A percentile compares a stretch with the other conserved stretches of the same genome.
phyloP scores from a whole-genome alignment of 35 echinoderm and acorn worm species.

The Nesometra sesokonis region DNA sequence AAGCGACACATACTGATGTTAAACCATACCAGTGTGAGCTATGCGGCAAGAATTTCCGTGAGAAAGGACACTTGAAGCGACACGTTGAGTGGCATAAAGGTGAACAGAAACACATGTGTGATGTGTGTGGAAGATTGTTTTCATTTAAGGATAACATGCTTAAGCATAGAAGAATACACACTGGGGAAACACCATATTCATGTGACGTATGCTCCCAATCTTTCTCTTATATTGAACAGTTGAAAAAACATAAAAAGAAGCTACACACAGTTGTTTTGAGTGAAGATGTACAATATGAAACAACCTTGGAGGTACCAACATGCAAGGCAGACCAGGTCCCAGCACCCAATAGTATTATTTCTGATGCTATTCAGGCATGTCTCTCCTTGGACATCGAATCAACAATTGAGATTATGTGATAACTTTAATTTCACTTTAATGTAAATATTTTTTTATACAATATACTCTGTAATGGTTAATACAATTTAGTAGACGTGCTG shows the following conservation, averaged over 20 bases:
- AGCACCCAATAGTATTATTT: background rate
- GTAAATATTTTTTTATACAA: too few relatives aligned
- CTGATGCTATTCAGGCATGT: background rate
- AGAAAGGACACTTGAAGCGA: background rate
- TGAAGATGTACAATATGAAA: background rate
- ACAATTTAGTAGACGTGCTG: too few relatives aligned
- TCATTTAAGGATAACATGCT: background rate
- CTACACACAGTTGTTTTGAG: background rate
- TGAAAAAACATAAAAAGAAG: background rate
- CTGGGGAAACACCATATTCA: background rate
- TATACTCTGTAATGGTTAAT: too few relatives aligned
- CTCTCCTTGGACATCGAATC: background rate
- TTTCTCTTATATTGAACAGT: background rate
- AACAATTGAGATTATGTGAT: background rate
- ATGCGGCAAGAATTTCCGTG: background rate
- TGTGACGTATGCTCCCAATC: background rate
- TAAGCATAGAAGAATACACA: background rate
- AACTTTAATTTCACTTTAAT: too few relatives aligned
- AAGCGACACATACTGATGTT: background rate
- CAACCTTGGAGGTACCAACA: background rate
- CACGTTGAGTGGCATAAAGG: background rate
- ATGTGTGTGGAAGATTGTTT: background rate
- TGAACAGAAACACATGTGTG: background rate
- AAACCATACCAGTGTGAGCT: background rate
- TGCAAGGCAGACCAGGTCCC: background rate